These are phyloP conservation scores for Dasyurus viverrinus DNA, from an alignment of 2,113 vertebrate genomes.

Conservation along the genomic window DNA sequence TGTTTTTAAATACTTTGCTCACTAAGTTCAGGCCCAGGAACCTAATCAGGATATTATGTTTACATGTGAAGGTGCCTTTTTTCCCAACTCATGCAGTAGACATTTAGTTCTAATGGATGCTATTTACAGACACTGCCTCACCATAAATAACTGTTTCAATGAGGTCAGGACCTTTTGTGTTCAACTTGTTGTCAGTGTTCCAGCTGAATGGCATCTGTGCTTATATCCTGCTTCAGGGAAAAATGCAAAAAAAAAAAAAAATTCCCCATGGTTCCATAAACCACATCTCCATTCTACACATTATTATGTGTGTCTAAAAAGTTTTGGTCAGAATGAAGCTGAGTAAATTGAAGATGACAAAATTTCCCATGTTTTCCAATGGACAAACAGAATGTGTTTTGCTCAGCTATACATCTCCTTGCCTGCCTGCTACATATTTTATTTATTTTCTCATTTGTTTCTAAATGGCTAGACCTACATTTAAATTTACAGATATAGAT, in stretches of 20 bases:
- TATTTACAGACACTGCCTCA: conserved; percentile 72
- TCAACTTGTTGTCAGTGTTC: conserved; percentile 74
- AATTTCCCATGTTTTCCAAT: conserved; percentile 65
- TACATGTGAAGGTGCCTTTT: conserved; percentile 64
- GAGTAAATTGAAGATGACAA: conserved; percentile 78
- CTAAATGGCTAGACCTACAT: conserved; percentile 60
- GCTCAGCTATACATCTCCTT: conserved; percentile 22
- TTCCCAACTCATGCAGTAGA: conserved; percentile 42
- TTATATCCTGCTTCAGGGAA: conserved; percentile 78
- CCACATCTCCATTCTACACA: conserved; percentile 66
- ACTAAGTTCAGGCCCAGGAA: conserved; percentile 52
- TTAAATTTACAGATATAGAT: conserved; percentile 65
- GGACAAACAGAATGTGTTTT: conserved; percentile 58
- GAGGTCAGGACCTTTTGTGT: conserved; percentile 64
- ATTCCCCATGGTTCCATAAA: conserved; percentile 74
- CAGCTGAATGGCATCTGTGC: conserved; percentile 75
- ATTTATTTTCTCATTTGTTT: conserved; percentile 75
- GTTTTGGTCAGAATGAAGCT: conserved; percentile 77
- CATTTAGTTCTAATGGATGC: conserved; percentile 67
- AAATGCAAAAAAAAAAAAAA: conserved; percentile 75
- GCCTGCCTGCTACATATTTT: conserved; percentile 52
- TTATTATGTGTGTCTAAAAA: conserved; percentile 81
- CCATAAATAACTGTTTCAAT: conserved; percentile 77
- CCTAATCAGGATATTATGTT: conserved; percentile 63
- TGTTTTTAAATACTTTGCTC: conserved; percentile 2